Percentiles rank a stretch among this genome's conserved stretches.
phyloP scores from a whole-genome alignment of 2,888 invertebrate genomes.

The Patella depressa region DNA sequence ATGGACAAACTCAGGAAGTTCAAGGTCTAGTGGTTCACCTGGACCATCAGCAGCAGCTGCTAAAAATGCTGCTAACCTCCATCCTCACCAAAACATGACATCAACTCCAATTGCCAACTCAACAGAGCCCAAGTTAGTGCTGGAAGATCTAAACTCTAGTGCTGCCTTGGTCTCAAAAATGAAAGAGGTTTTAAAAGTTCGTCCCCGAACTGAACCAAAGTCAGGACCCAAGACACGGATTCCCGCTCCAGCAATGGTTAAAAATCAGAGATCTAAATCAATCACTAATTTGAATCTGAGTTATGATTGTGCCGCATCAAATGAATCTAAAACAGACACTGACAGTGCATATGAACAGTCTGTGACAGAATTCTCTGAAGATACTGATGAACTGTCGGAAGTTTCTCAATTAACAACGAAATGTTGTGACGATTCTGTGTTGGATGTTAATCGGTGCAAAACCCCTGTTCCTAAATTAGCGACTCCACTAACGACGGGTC shows the following conservation, averaged over 20 bases:
- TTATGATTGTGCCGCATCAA: not conserved
- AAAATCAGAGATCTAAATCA: conserved; percentile 47
- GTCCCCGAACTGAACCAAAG: conserved; percentile 51
- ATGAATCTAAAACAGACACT: conserved; percentile 13
- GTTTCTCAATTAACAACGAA: conserved; percentile 21
- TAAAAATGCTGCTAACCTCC: conserved; percentile 16
- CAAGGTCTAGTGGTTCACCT: conserved; percentile 15
- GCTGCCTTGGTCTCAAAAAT: conserved; percentile 51
- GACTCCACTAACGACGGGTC: conserved; percentile 61
- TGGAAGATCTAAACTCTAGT: conserved; percentile 23
- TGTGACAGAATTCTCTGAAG: conserved; percentile 16
- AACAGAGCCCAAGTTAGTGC: conserved; percentile 10
- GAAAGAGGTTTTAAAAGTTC: conserved; percentile 57
- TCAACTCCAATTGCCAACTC: conserved; percentile 1
- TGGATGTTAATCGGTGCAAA: conserved; percentile 44
- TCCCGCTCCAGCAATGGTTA: conserved; percentile 51
- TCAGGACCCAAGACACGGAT: conserved; percentile 46
- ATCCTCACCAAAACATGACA: conserved; percentile 29
- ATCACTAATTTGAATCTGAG: conserved; percentile 41
- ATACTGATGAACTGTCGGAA: conserved; percentile 23
- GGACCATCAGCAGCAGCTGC: conserved; percentile 1
- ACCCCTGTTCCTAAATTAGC: conserved; percentile 55
- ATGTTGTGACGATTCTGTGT: conserved; percentile 38
- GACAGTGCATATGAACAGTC: conserved; percentile 14
- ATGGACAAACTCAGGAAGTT: conserved; percentile 17